These are phyloP conservation scores for Hippopotamyrus pictus DNA, from an alignment of 2,797 vertebrate genomes.

Conservation along the genomic window DNA sequence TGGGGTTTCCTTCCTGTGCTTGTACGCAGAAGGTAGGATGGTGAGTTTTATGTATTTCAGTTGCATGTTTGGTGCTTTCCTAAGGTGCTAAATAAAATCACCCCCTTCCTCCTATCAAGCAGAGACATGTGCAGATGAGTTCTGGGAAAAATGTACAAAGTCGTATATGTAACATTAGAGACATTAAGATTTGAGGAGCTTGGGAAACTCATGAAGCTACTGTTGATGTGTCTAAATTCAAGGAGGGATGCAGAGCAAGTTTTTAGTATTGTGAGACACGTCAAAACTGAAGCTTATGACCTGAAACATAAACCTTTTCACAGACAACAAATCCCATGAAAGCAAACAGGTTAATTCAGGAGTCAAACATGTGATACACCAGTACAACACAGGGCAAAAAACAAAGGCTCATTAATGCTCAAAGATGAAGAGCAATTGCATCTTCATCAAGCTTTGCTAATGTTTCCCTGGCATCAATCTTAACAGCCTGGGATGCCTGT, in stretches of 20 bases:
- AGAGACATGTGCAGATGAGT: not conserved
- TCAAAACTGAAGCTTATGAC: not conserved
- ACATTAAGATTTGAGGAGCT: not conserved
- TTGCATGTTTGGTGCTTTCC: not conserved
- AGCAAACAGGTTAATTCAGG: not conserved
- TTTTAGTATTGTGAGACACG: not conserved
- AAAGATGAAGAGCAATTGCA: not conserved
- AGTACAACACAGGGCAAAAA: not conserved
- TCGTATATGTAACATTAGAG: not conserved
- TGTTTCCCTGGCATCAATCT: not conserved
- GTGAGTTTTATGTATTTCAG: not conserved
- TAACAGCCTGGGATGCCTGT: not conserved
- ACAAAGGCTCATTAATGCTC: not conserved
- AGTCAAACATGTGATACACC: not conserved
- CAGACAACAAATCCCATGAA: not conserved
- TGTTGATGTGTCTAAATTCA: not conserved
- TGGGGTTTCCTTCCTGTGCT: not conserved
- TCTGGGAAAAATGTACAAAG: not conserved
- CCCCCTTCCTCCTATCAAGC: not conserved
- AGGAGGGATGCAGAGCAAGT: not conserved
- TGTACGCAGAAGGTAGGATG: not conserved
- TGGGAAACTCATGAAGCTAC: not conserved
- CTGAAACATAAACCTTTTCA: not conserved
- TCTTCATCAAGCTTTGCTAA: not conserved
- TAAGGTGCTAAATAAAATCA: not conserved